phyloP scores from a whole-genome alignment of 2,888 invertebrate species.

The Orchesellides sinensis region DNA sequence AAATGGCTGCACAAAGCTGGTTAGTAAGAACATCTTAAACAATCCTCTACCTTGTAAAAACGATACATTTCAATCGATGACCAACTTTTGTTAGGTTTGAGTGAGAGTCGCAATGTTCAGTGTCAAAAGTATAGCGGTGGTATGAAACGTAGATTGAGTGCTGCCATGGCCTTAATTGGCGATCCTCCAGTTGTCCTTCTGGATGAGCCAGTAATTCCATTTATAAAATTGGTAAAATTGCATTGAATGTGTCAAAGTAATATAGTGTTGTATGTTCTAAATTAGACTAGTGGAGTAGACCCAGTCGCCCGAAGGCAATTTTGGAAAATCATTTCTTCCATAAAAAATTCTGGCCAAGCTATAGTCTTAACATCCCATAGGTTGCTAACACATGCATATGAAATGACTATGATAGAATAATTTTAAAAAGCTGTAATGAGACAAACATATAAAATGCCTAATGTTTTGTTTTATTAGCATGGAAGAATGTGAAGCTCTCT shows the following conservation, averaged over 20 bases:
- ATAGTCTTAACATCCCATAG: conserved; percentile 85
- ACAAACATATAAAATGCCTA: too few species aligned
- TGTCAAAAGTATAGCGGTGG: conserved; percentile 83
- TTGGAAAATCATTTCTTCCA: conserved; percentile 81
- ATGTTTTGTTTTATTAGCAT: conserved; percentile 81
- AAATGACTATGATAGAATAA: too few species aligned
- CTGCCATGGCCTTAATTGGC: conserved; percentile 86
- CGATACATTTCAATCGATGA: not conserved
- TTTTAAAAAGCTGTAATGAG: not conserved
- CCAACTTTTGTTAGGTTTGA: conserved; percentile 54
- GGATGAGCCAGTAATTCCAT: conserved; percentile 83
- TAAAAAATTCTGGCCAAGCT: conserved; percentile 79
- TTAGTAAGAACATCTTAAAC: conserved; percentile 73
- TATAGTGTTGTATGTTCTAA: too few species aligned
- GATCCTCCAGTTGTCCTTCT: conserved; percentile 83
- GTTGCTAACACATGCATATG: conserved; percentile 76
- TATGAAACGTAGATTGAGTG: conserved; percentile 87
- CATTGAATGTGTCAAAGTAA: too few species aligned
- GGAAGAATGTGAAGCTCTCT: conserved; percentile 92
- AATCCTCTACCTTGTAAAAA: conserved; percentile 71
- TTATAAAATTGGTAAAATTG: too few species aligned
- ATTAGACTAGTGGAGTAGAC: conserved; percentile 77
- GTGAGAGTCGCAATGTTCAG: conserved; percentile 73
- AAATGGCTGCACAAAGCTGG: conserved; percentile 71
- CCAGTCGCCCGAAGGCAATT: conserved; percentile 82